phyloP scores from a whole-genome alignment of 2,797 vertebrate genomes.

The Mormyrus hasselquistii region DNA sequence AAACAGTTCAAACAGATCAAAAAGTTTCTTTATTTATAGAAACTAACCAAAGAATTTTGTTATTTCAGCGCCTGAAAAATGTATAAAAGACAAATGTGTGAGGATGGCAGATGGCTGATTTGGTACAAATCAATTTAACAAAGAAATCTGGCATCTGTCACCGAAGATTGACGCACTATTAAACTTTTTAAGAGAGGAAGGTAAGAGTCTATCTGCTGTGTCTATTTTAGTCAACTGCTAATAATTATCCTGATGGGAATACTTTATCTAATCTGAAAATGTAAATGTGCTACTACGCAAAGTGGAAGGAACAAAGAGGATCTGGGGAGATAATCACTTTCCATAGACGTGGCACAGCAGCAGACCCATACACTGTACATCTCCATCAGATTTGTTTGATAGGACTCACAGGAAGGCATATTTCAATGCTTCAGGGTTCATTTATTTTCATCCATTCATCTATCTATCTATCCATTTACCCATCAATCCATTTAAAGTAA shows the following conservation, averaged over 20 bases:
- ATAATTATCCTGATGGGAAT: neutral
- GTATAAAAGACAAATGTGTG: neutral
- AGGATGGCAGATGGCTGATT: neutral
- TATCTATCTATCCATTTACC: neutral
- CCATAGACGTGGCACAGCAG: neutral
- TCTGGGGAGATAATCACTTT: conserved; percentile 17
- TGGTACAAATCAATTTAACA: neutral
- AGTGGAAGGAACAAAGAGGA: conserved; percentile 15
- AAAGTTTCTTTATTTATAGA: neutral
- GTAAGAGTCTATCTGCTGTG: neutral
- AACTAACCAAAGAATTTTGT: neutral
- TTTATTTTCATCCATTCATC: neutral
- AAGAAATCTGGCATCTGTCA: neutral
- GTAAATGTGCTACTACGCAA: conserved; percentile 24
- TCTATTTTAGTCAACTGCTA: conserved; percentile 10
- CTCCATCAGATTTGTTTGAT: neutral
- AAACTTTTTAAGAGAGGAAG: neutral
- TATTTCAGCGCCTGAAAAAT: neutral
- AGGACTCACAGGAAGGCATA: neutral
- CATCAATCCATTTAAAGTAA: neutral
- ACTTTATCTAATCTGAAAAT: conserved; percentile 18
- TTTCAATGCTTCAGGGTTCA: neutral
- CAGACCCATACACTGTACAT: neutral
- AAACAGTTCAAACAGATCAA: neutral
- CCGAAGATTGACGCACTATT: neutral